Conservation (phyloP, 2,888 invertebrate species). For the Minunthozetes semirufus region DNA sequence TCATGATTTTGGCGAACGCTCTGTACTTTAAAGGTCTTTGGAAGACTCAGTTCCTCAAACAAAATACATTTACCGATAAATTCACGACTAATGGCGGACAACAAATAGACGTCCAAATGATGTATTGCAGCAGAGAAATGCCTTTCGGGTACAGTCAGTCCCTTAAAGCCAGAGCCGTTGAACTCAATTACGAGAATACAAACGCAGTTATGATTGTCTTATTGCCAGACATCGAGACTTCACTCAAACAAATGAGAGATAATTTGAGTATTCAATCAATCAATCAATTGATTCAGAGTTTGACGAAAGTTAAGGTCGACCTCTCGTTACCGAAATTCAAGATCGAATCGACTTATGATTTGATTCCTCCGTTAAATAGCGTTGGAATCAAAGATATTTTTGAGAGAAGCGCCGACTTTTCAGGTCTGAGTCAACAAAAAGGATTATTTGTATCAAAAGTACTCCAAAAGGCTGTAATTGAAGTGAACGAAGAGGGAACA, state of each 20-base stretch:
- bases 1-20: conserved; percentile 32
- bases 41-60: background rate
- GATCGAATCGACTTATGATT: conserved; percentile 5
- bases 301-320: background rate
- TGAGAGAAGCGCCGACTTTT: background rate
- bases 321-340: conserved; percentile 34
- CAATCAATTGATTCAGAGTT: background rate
- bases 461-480: conserved; percentile 29
- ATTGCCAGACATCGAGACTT: conserved; percentile 24
- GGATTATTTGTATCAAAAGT: conserved; percentile 23
- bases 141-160: background rate
- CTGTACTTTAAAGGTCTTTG: conserved; percentile 26
- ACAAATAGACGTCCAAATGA: background rate
- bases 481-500: conserved; percentile 34
- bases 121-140: background rate
- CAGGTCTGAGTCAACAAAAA: background rate
- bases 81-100: background rate
- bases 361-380: background rate
- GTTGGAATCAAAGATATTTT: conserved; percentile 28
- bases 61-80: conserved; percentile 42
- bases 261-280: background rate
- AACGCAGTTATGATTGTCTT: conserved; percentile 29
- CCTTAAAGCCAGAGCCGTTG: background rate
- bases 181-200: background rate
- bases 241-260: background rate